Percentiles rank a stretch among this genome's conserved stretches.
phyloP scores from a whole-genome alignment of 2,888 invertebrate species.

The Dicyrtomina minuta region DNA sequence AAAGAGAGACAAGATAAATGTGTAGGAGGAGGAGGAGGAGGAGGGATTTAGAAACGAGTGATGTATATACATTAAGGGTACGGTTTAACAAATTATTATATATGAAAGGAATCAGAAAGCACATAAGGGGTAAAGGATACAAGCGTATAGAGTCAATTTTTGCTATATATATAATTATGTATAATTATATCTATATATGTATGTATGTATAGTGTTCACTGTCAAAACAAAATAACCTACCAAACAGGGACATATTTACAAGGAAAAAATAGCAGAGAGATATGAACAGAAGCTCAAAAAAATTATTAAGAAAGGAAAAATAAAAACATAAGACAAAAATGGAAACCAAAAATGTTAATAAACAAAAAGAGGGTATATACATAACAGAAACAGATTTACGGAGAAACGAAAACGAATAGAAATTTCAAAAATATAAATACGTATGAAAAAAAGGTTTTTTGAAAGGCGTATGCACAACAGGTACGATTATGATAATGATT shows the following conservation, averaged over 20 bases:
- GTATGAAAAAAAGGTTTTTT: neutral
- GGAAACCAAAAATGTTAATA: neutral
- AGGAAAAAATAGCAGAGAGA: no score
- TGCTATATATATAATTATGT: neutral
- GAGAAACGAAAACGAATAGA: neutral
- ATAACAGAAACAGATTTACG: neutral
- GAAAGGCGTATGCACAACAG: no score
- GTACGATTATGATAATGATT: no score
- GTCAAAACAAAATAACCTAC: no score
- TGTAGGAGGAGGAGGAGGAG: neutral
- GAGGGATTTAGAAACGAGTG: neutral
- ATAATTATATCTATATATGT: no score
- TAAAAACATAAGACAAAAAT: no score
- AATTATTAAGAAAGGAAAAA: no score
- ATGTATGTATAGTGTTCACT: no score
- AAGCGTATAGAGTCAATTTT: neutral
- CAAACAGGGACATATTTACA: no score
- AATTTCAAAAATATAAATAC: neutral
- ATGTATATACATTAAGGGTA: neutral
- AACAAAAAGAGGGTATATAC: neutral
- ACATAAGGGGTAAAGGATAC: no score
- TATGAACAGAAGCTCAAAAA: no score
- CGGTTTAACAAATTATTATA: neutral
- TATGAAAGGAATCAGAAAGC: neutral
- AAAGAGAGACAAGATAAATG: no score